These are phyloP conservation scores for Oryzias sinensis DNA, from an alignment of 2,797 vertebrate species.

Conservation along the genomic window DNA sequence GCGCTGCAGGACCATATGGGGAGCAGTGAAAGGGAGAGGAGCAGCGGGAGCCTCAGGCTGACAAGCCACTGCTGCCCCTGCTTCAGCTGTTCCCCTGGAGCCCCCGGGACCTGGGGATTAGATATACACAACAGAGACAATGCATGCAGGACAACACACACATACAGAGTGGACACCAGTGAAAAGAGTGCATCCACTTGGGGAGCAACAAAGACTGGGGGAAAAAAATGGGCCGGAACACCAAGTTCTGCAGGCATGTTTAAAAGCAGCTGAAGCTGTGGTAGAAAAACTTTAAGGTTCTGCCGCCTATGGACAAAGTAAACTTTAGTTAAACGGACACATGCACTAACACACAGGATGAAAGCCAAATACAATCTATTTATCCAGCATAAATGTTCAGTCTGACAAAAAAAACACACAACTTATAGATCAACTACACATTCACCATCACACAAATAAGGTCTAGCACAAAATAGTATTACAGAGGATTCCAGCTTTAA, in stretches of 20 bases:
- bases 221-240: constrained; percentile 21
- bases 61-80: constrained; percentile 87
- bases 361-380: constrained; percentile 29
- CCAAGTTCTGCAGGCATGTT: constrained; percentile 6
- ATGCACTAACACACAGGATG: neutral
- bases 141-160: constrained; percentile 49
- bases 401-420: neutral
- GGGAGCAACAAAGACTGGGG: constrained; percentile 36
- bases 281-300: constrained; percentile 26
- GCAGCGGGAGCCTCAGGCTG: constrained; percentile 85
- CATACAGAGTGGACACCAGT: constrained; percentile 19
- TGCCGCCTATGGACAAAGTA: constrained; percentile 25
- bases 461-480: neutral
- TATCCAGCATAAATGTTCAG: constrained; percentile 16
- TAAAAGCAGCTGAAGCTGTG: constrained; percentile 13
- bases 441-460: neutral
- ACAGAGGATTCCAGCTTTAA: neutral
- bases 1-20: constrained; percentile 77
- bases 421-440: neutral
- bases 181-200: constrained; percentile 31
- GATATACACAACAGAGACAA: constrained; percentile 73
- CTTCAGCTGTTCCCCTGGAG: constrained; percentile 91
- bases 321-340: constrained; percentile 3
- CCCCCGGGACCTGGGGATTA: constrained; percentile 85
- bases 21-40: constrained; percentile 77